These are phyloP conservation scores for Drosophila meridiana DNA, from an alignment of 2,888 invertebrate genomes.

Conservation along the genomic window DNA sequence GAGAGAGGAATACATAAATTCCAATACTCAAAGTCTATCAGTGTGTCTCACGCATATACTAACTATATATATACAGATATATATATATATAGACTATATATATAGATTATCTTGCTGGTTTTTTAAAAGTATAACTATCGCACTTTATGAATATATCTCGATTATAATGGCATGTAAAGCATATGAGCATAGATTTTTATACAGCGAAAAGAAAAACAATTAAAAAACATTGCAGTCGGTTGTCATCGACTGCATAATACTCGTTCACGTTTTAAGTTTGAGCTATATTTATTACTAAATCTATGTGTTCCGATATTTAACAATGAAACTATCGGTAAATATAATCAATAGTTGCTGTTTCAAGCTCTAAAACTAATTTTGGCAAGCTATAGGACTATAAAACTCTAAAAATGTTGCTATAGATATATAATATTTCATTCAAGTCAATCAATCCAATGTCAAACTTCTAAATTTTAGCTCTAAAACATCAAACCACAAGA, in stretches of 20 bases:
- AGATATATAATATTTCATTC: too few species aligned
- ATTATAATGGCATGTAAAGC: slow-evolving; percentile 18
- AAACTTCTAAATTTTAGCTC: not conserved
- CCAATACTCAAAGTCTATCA: slow-evolving; percentile 18
- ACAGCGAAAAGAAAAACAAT: slow-evolving; percentile 39
- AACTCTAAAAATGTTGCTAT: too few species aligned
- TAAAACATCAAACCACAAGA: not conserved
- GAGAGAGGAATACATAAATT: not conserved
- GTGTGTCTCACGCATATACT: slow-evolving; percentile 20
- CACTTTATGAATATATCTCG: slow-evolving; percentile 35
- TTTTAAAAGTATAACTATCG: slow-evolving; percentile 37
- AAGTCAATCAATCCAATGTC: too few species aligned
- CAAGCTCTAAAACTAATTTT: too few species aligned
- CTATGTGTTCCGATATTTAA: not conserved
- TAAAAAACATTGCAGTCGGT: not conserved
- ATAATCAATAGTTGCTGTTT: too few species aligned
- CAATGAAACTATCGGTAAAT: not conserved
- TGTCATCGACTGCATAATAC: not conserved
- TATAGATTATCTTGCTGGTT: slow-evolving; percentile 43
- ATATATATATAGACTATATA: slow-evolving; percentile 11
- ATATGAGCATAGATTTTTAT: slow-evolving; percentile 44
- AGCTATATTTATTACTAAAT: not conserved
- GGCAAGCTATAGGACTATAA: too few species aligned
- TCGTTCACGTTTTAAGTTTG: not conserved
- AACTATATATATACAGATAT: not conserved